A percentile compares a stretch with the other conserved stretches of the same genome.
Conservation (phyloP, 2,797 vertebrate genomes). For the Diplodus puntazzo region DNA sequence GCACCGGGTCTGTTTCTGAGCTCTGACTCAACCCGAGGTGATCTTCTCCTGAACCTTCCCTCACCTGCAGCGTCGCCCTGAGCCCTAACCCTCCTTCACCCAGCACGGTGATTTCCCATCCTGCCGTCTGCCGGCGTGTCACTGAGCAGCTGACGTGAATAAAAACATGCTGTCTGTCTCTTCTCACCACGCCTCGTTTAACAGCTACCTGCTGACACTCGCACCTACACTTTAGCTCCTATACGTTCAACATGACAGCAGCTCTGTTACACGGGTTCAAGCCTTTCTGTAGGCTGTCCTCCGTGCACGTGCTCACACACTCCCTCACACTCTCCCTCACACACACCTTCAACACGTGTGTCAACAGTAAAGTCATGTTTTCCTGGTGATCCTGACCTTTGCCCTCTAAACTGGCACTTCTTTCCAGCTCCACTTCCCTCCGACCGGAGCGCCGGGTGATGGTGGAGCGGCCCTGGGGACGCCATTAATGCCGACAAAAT, state of each 20-base stretch:
- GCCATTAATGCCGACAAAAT: slow-evolving; percentile 64
- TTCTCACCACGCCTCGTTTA: slow-evolving; percentile 56
- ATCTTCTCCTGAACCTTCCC: slow-evolving; percentile 33
- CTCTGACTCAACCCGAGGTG: slow-evolving; percentile 13
- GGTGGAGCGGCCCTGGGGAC: slow-evolving; percentile 62
- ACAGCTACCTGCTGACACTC: slow-evolving; percentile 67
- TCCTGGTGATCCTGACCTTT: slow-evolving; percentile 69
- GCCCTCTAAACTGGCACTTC: slow-evolving; percentile 61
- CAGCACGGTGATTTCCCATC: slow-evolving; percentile 69
- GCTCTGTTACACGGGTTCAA: background rate
- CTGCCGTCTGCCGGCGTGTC: slow-evolving; percentile 50
- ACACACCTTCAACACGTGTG: slow-evolving; percentile 60
- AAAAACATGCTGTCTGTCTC: slow-evolving; percentile 67
- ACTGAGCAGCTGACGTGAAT: slow-evolving; percentile 63
- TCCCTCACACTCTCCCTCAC: background rate
- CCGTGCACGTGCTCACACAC: slow-evolving; percentile 15
- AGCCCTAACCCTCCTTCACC: slow-evolving; percentile 20
- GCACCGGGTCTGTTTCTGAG: too few species aligned
- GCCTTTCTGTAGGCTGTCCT: background rate
- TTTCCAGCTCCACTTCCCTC: slow-evolving; percentile 66
- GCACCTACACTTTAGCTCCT: slow-evolving; percentile 21
- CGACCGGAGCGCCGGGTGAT: slow-evolving; percentile 23
- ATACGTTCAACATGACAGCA: background rate
- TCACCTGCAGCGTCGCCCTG: slow-evolving; percentile 21
- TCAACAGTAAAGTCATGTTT: slow-evolving; percentile 79